Percentiles rank a stretch among this genome's conserved stretches.
Conservation (phyloP, 2,797 vertebrate genomes). For the Dendrocincla fuliginosa region DNA sequence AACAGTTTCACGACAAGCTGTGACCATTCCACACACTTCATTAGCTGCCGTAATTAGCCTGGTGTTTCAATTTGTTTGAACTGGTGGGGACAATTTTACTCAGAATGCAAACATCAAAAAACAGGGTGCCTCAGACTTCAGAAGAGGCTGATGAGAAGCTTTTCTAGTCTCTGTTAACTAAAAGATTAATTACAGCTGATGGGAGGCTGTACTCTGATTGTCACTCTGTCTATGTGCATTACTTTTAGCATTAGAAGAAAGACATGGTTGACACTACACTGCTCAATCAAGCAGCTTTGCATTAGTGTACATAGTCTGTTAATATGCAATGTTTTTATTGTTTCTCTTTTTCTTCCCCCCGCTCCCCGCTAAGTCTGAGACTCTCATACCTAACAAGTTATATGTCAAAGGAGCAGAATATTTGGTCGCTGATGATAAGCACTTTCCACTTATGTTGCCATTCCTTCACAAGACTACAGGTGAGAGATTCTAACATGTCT, state of each 20-base stretch:
- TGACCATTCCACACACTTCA: constrained; percentile 95
- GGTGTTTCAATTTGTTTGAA: constrained; percentile 92
- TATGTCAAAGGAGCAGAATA: not conserved
- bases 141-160: constrained; percentile 88
- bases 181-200: constrained; percentile 94
- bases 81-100: constrained; percentile 90
- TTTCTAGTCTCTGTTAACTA: constrained; percentile 89
- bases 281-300: constrained; percentile 74
- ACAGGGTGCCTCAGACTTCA: constrained; percentile 87
- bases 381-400: constrained; percentile 18
- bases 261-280: constrained; percentile 77
- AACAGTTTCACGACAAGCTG: constrained; percentile 90
- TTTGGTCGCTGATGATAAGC: not conserved
- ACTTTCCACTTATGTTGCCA: not conserved
- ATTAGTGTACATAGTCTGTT: constrained; percentile 63
- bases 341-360: not conserved
- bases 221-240: constrained; percentile 83
- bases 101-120: constrained; percentile 90
- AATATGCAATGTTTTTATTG: constrained; percentile 65
- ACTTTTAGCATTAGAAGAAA: constrained; percentile 80
- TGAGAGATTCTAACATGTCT: not conserved
- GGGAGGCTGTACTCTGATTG: constrained; percentile 79
- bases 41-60: constrained; percentile 97
- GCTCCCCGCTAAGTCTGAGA: not conserved
- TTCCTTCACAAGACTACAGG: not conserved